phyloP scores from a whole-genome alignment of 2,888 invertebrate species.

The Dasypolia templi region DNA sequence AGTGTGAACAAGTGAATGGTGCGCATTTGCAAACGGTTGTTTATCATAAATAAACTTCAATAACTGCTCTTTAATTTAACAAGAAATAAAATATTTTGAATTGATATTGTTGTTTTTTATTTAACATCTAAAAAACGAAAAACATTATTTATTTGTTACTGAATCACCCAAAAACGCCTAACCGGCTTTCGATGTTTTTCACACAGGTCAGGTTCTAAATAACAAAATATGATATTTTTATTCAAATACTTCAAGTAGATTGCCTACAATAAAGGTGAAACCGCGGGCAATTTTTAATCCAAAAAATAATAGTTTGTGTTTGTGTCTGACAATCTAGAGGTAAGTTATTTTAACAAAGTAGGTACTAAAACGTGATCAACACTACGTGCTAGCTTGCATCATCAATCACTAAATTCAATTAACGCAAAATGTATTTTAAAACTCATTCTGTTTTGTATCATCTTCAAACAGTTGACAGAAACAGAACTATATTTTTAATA shows the following conservation, averaged over 20 bases:
- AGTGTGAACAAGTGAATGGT: too few relatives aligned
- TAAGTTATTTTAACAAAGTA: background rate
- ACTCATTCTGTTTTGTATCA: background rate
- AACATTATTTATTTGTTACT: background rate
- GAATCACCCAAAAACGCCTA: background rate
- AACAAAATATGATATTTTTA: background rate
- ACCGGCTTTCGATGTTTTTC: background rate
- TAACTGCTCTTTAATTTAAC: too few relatives aligned
- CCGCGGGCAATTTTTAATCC: background rate
- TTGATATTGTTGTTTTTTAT: too few relatives aligned
- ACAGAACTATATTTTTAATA: background rate
- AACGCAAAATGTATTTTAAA: background rate
- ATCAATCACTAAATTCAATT: background rate
- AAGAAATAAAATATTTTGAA: too few relatives aligned
- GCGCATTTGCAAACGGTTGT: too few relatives aligned
- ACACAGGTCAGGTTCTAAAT: background rate
- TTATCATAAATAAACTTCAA: too few relatives aligned
- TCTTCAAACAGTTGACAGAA: background rate
- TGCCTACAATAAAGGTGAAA: background rate
- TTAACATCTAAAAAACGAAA: too few relatives aligned
- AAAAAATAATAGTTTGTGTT: background rate
- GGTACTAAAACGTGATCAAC: background rate
- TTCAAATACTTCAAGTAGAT: background rate
- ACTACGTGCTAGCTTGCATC: background rate
- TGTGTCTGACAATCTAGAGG: background rate